These are phyloP conservation scores for Varanus komodoensis DNA, from an alignment of 2,113 vertebrate species.

Conservation along the genomic window DNA sequence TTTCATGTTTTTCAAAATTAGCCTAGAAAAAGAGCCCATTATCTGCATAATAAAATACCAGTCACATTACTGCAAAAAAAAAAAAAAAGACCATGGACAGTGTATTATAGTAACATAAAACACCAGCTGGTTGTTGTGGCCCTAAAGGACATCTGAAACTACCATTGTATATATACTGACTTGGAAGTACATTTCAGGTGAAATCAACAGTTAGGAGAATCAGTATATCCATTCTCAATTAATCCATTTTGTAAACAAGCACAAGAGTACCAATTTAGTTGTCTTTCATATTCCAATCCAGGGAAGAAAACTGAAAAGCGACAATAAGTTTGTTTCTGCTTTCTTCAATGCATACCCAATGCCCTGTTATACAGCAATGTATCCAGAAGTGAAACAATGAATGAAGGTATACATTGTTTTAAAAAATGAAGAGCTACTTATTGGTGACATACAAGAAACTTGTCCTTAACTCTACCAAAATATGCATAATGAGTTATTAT, in stretches of 20 bases:
- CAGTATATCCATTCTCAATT: not conserved
- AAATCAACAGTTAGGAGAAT: not conserved
- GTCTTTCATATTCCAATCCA: not conserved
- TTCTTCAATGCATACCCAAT: not conserved
- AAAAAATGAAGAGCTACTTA: not conserved
- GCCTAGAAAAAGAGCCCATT: not conserved
- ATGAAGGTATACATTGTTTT: not conserved
- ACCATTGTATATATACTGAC: not conserved
- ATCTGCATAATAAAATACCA: not conserved
- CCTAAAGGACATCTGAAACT: not conserved
- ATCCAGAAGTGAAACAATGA: not conserved
- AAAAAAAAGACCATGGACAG: not conserved
- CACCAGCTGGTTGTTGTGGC: not conserved
- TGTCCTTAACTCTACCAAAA: not conserved
- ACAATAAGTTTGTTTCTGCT: not conserved
- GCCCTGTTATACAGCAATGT: not conserved
- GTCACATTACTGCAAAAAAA: not conserved
- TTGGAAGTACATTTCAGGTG: not conserved
- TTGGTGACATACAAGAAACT: not conserved
- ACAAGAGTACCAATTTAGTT: not conserved
- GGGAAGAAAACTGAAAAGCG: not conserved
- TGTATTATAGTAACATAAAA: not conserved
- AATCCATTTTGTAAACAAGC: not conserved
- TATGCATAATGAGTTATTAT: not conserved
- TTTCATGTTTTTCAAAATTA: not conserved